Evolutionary conservation across 2,797 vertebrate species (phyloP).

Genomic region (Cyprinodon diabolis): DNA sequence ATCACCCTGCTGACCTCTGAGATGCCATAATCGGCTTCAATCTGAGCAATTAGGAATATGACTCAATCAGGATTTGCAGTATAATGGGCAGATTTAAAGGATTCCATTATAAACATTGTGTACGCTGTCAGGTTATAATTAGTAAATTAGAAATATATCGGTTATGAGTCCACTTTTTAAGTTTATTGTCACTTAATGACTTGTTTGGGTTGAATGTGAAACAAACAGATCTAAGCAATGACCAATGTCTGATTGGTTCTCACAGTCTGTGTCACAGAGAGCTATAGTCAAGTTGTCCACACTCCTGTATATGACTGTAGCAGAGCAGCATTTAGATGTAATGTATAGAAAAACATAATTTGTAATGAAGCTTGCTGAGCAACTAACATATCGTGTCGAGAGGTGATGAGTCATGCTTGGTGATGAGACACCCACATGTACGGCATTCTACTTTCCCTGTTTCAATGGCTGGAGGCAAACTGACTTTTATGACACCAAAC

Average conservation of each 20-base stretch:
- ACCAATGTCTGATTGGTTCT: neutral
- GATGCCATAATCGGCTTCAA: conserved; percentile 33
- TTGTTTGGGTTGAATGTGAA: neutral
- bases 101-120: conserved; percentile 35
- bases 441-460: neutral
- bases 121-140: conserved; percentile 18
- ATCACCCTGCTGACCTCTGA: conserved; percentile 28
- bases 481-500: conserved; percentile 1
- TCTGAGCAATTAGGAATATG: conserved; percentile 46
- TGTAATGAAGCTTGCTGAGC: conserved; percentile 7
- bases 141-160: neutral
- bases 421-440: conserved; percentile 6
- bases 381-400: conserved; percentile 11
- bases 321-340: neutral
- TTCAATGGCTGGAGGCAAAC: conserved; percentile 21
- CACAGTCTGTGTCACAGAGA: neutral
- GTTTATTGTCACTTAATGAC: neutral
- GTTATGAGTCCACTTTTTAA: neutral
- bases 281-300: neutral
- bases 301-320: neutral
- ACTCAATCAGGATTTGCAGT: conserved; percentile 42
- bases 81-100: conserved; percentile 49
- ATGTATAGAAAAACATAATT: neutral
- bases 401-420: conserved; percentile 10
- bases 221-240: neutral